These are phyloP conservation scores for Periphyllus acericola DNA, from an alignment of 2,888 invertebrate species.

Conservation along the genomic window DNA sequence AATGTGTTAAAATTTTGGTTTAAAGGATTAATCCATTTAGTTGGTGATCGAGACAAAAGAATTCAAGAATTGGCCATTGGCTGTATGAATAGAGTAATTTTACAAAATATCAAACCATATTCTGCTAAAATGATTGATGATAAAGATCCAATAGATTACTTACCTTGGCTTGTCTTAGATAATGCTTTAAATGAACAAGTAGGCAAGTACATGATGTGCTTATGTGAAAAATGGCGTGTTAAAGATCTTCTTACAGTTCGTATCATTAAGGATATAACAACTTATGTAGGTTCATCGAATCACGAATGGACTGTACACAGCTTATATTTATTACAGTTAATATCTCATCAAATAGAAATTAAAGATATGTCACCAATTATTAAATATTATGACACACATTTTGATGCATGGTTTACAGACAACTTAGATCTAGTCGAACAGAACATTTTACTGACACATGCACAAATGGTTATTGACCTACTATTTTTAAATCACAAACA, in stretches of 20 bases:
- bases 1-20: slow-evolving; percentile 54
- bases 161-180: slow-evolving; percentile 52
- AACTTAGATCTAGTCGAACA: neutral
- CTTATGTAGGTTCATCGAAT: slow-evolving; percentile 39
- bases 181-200: slow-evolving; percentile 54
- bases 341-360: slow-evolving; percentile 47
- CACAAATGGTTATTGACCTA: slow-evolving; percentile 48
- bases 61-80: slow-evolving; percentile 57
- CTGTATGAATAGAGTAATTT: slow-evolving; percentile 49
- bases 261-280: slow-evolving; percentile 36
- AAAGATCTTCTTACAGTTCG: slow-evolving; percentile 3
- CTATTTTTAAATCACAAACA: slow-evolving; percentile 36
- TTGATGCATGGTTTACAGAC: slow-evolving; percentile 38
- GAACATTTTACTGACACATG: slow-evolving; percentile 19
- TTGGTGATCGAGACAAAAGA: slow-evolving; percentile 56
- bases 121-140: slow-evolving; percentile 28
- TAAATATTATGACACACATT: slow-evolving; percentile 32
- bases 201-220: slow-evolving; percentile 47
- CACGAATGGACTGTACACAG: slow-evolving; percentile 46
- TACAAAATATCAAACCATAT: slow-evolving; percentile 56
- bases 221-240: slow-evolving; percentile 49
- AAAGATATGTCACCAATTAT: slow-evolving; percentile 27
- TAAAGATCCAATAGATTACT: slow-evolving; percentile 38
- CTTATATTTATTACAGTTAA: slow-evolving; percentile 55
- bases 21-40: slow-evolving; percentile 54